Conservation (phyloP, 2,113 vertebrate species). For the Scomber scombrus region DNA sequence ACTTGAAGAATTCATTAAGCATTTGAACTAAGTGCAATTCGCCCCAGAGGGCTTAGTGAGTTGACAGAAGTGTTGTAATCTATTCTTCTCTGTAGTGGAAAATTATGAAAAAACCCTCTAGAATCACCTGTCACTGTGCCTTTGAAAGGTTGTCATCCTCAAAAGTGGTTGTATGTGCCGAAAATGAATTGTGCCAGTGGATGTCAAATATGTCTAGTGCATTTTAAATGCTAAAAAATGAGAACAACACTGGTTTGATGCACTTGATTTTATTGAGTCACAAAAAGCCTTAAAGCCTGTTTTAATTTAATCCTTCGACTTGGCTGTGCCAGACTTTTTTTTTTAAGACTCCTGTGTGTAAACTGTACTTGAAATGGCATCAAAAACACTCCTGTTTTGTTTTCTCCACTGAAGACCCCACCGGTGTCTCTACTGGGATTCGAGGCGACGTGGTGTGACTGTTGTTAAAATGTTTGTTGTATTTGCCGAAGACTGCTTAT, state of each 20-base stretch:
- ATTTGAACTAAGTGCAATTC: conserved; percentile 56
- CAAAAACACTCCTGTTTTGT: conserved; percentile 31
- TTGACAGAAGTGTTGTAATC: conserved; percentile 53
- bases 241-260: conserved; percentile 30
- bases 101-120: conserved; percentile 29
- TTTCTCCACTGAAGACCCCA: conserved; percentile 2
- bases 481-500: conserved; percentile 35
- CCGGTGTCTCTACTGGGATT: conserved; percentile 29
- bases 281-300: conserved; percentile 54
- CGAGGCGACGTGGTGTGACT: conserved; percentile 2
- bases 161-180: conserved; percentile 37
- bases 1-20: conserved; percentile 65
- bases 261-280: conserved; percentile 37
- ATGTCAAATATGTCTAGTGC: conserved; percentile 40
- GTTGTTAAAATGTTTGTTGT: conserved; percentile 31
- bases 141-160: conserved; percentile 46
- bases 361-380: conserved; percentile 70
- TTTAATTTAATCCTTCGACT: conserved; percentile 34
- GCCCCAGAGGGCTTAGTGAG: conserved; percentile 30
- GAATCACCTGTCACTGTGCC: conserved; percentile 44
- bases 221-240: conserved; percentile 35
- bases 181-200: conserved; percentile 55
- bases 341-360: conserved; percentile 47
- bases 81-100: conserved; percentile 52
- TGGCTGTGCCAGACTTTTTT: conserved; percentile 56